Evolutionary conservation across 2,797 vertebrate species (phyloP).

Genomic region (Bradypodion ventrale): DNA sequence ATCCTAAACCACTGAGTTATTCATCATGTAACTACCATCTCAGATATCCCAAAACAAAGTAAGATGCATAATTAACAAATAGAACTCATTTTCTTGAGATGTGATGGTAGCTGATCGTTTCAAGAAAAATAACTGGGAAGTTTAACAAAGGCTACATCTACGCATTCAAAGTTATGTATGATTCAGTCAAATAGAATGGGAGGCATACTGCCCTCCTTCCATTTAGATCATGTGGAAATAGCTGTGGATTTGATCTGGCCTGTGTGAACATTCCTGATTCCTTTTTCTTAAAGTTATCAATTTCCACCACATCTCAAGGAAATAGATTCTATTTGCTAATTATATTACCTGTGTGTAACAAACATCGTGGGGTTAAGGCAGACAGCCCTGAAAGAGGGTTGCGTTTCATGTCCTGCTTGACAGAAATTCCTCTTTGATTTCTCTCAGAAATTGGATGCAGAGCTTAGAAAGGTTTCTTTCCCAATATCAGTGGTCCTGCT

Average conservation of each 20-base stretch:
- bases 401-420: neutral
- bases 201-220: neutral
- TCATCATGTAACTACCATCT: no score
- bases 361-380: neutral
- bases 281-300: no score
- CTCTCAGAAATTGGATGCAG: neutral
- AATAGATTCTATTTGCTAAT: no score
- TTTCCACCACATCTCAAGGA: no score
- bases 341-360: neutral
- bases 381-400: neutral
- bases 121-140: no score
- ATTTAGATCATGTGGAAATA: no score
- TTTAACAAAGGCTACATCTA: no score
- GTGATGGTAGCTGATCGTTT: neutral
- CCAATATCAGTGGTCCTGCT: no score
- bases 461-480: neutral
- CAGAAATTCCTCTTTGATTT: neutral
- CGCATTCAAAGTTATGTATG: no score
- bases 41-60: neutral
- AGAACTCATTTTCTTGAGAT: neutral
- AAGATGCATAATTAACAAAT: neutral
- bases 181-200: neutral
- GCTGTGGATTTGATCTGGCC: no score
- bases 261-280: no score
- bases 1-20: no score